Percentiles rank a stretch among this genome's conserved stretches.
Evolutionary conservation across 2,888 invertebrate genomes (phyloP).

Genomic region (Baronia brevicornis): DNA sequence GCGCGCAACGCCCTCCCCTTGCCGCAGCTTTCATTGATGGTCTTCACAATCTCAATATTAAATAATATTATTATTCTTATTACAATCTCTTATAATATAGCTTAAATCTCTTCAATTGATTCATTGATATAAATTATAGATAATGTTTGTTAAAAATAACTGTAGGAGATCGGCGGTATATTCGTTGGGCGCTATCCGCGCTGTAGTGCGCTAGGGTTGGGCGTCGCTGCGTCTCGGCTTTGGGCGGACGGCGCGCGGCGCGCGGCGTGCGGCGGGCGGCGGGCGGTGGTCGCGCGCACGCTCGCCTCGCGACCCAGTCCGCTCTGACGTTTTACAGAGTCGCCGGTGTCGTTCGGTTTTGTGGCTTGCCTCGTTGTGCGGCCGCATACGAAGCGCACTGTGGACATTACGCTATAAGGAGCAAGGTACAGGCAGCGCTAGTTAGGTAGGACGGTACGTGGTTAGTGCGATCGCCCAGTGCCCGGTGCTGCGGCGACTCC

Average conservation of each 20-base stretch:
- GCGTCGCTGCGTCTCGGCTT: conserved; percentile 73
- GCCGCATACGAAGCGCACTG: conserved; percentile 52
- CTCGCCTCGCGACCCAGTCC: conserved; percentile 67
- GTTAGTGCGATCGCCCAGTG: conserved; percentile 26
- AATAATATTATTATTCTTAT: conserved; percentile 42
- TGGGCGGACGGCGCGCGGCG: conserved; percentile 42
- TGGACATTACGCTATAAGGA: conserved; percentile 29
- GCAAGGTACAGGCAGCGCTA: conserved; percentile 24
- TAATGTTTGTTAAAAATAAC: too few species aligned
- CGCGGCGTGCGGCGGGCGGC: conserved; percentile 58
- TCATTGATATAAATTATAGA: background rate
- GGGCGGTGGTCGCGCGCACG: conserved; percentile 57
- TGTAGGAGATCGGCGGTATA: conserved; percentile 4
- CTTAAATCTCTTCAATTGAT: too few species aligned
- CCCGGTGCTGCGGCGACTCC: conserved; percentile 34
- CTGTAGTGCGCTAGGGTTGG: conserved; percentile 61
- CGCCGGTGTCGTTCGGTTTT: conserved; percentile 57
- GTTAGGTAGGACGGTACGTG: conserved; percentile 24
- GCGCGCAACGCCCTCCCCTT: conserved; percentile 60
- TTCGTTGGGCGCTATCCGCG: conserved; percentile 49
- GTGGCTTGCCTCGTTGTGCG: conserved; percentile 38
- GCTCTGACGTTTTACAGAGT: conserved; percentile 66
- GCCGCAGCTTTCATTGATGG: conserved; percentile 69
- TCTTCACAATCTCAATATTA: conserved; percentile 63
- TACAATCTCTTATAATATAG: too few species aligned